These are phyloP conservation scores for Naso thynnoides DNA, from an alignment of 2,797 vertebrate species.

Conservation along the genomic window DNA sequence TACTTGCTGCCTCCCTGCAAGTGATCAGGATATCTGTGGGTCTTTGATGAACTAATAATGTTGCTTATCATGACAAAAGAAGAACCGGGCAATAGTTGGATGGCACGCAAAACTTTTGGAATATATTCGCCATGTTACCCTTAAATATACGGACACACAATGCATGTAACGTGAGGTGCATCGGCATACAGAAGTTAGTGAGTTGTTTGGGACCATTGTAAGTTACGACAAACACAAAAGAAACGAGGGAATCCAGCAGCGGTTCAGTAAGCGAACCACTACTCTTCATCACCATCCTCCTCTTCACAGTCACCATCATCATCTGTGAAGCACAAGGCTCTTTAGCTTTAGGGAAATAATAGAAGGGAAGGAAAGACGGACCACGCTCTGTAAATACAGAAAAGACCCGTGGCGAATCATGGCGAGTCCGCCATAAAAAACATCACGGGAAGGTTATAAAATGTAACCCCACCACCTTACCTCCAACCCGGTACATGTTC, in stretches of 20 bases:
- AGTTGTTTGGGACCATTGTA: conserved; percentile 30
- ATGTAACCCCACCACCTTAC: conserved; percentile 73
- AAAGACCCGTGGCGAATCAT: conserved; percentile 58
- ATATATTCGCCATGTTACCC: conserved; percentile 32
- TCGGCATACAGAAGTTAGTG: conserved; percentile 18
- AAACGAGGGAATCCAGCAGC: conserved; percentile 42
- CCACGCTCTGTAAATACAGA: conserved; percentile 65
- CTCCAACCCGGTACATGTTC: conserved; percentile 92
- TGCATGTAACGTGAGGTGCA: conserved; percentile 35
- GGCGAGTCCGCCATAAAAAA: conserved; percentile 56
- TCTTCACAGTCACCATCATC: conserved; percentile 80
- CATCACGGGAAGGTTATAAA: conserved; percentile 19
- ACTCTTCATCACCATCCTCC: conserved; percentile 83
- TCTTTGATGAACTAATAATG: conserved; percentile 7
- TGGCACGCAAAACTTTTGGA: conserved; percentile 68
- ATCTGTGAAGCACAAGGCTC: conserved; percentile 78
- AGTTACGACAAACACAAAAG: conserved; percentile 59
- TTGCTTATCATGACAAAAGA: conserved; percentile 20
- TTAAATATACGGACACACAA: conserved; percentile 38
- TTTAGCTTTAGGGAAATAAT: conserved; percentile 84
- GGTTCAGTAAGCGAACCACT: conserved; percentile 60
- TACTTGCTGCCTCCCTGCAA: conserved; percentile 18
- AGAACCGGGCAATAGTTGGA: conserved; percentile 32
- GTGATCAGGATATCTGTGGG: conserved; percentile 13
- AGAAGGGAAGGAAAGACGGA: conserved; percentile 76